Base-by-base conservation (phyloP, 2,113 vertebrate species). In the Phylloscopus trochiloides region DNA sequence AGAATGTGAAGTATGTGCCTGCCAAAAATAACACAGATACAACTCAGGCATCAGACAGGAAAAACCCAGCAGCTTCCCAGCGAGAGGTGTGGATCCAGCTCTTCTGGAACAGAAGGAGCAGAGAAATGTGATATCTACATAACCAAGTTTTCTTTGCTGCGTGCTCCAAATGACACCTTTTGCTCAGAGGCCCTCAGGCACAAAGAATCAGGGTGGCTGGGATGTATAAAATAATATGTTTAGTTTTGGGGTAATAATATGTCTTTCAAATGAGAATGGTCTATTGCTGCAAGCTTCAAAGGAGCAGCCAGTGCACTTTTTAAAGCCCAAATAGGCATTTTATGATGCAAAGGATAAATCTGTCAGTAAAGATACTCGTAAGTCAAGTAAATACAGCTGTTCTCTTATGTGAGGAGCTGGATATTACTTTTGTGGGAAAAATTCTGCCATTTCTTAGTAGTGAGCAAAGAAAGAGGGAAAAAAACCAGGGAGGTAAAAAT, bases 321-420 rank as follows among this genome's bases (percentile, higher is more conserved):
- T 76, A 95, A 94, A 93, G 80, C 89, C 88, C 82, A 95, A 87
- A 88, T 54, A 95, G 94, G 78, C 54, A 58, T 96, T 96, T 94
- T 94, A 74, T 81, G 84, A 92, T 90, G 74, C 79, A 84, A 93
- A 79, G 72, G 79, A 96, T 96, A 96, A 96, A 95, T 90, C 94
- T 95, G 89, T 94, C 91, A 90, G 77, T 92, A 92, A 94, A 94
- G 87, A 96, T 73, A 78, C 75, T 81, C 4, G 0, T 74, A 94
- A 94, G 86, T 91, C 86, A 79, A 89, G 76, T 93, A 96, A 95
- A 94, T 90, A 88, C 80, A 93, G 50, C 82, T 95, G 75, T 84
- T 94, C 72, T 82, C 75, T 84, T 88, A 78, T 55, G 52, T 14
- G 38, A 92, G 62, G 50, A 81, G 34, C 34, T 71, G 72, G 75